Base-by-base conservation (phyloP, 2,113 vertebrate genomes). In the Pelobates fuscus region DNA sequence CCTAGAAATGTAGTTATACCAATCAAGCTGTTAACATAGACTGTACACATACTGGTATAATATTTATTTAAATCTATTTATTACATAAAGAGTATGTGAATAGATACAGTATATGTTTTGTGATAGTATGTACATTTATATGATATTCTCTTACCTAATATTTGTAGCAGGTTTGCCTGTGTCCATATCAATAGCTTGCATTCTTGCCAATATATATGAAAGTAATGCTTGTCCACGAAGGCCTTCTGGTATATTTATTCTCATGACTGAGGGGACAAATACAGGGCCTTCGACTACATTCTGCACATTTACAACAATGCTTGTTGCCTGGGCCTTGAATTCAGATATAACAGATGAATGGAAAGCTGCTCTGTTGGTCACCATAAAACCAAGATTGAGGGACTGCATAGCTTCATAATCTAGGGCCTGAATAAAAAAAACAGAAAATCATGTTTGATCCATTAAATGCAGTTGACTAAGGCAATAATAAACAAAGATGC, bases 361-460 rank as follows among this genome's bases (percentile, higher is more conserved):
- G 80, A 95, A 98, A 17, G 66, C 25, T 20, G 94, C 95, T 82
- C 91, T 89, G 4, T 99, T 99, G 78, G 82, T 82, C 57, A 98
- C 93, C 8, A 80, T 83, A 24, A 98, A 84, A 3, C 72, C 58
- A 66, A 99, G 82, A 6, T 91, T 77, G 14, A 94, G 41, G 46
- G 55, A 78, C 61, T 88, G 88, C 1, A 90, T 27, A 21, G 91
- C 79, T 82, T 99, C 97, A 63, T 94, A 98, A 87, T 98, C 91
- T 72, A 99, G 71, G 57, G 83, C 81, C 95, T 96, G 80, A 80
- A 78, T 81, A 85, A 15, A 63, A 70, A 74, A 41, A 68, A 64
- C 30, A 55, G 63, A 84, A 41, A 3, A 59, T 24, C 37, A 4
- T 37, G 32, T 37, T 37, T 37, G 32, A n/a, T n/a, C n/a, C n/a